A percentile compares a stretch with the other conserved stretches of the same genome.
Evolutionary conservation across 1,140 invertebrate species (phyloP).

Genomic region (Drosophila nigrodunni): DNA sequence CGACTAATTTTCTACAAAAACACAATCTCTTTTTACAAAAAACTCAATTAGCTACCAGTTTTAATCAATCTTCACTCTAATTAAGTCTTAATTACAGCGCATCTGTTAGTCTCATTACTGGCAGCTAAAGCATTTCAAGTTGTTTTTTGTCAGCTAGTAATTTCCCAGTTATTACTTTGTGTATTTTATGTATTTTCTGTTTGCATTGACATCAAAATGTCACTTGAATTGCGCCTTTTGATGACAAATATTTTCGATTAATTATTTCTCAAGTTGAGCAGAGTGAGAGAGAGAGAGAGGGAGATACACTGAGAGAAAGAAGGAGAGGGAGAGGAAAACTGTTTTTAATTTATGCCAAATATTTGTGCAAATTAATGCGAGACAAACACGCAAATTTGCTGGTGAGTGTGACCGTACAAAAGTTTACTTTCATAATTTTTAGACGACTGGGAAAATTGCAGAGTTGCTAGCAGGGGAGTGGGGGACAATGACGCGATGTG

Average conservation of each 20-base stretch:
- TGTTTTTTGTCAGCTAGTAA: constrained; percentile 17
- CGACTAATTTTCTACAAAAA: no score
- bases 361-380: constrained; percentile 72
- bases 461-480: neutral
- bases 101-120: neutral
- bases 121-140: neutral
- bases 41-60: no score
- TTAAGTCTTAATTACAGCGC: neutral
- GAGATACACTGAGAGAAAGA: constrained; percentile 19
- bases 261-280: constrained; percentile 52
- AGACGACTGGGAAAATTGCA: constrained; percentile 24
- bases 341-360: constrained; percentile 61
- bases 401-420: constrained; percentile 29
- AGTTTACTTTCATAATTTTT: constrained; percentile 49
- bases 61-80: no score
- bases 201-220: constrained; percentile 78
- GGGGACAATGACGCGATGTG: neutral
- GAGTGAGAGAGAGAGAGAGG: constrained; percentile 22
- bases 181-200: constrained; percentile 55
- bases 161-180: constrained; percentile 5
- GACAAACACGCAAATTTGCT: constrained; percentile 59
- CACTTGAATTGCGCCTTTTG: constrained; percentile 48
- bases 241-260: constrained; percentile 67
- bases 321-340: constrained; percentile 25
- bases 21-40: no score